Base-by-base conservation (phyloP, 2,113 vertebrate species). In the Neomonachus schauinslandi region DNA sequence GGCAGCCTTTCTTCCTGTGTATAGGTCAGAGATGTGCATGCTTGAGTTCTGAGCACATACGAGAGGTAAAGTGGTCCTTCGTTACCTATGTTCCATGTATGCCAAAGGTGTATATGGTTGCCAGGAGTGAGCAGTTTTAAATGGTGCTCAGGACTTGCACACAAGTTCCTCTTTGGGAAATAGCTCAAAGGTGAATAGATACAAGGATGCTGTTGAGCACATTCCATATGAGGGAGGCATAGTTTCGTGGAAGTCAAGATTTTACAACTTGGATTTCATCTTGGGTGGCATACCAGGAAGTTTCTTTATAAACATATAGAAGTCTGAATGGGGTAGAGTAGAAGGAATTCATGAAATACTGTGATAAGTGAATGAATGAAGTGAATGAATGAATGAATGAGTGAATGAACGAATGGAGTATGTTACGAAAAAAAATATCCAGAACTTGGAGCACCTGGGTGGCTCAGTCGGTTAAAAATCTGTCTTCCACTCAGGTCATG, bases 121-220 rank as follows among this genome's bases (percentile, higher is more conserved):
- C 21, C 10, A 46, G 31, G 36, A 72, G 10, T 59, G 21, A 28
- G 24, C 8, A 33, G n/a, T 24, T 92, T 69, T 83, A 83, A 51
- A 76, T 11, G 9, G 2, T 46, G 4, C 5, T 19, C n/a, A 53
- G 22, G 4, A 55, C 39, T 4, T 59, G 7, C 2, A 61, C 2
- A 1, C 8, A 33, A 36, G 1, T 28, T 61, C 26, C 28, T 53
- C 28, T 21, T 7, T 36, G 2, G 46, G 51, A 96, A 92, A 77
- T 15, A 51, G 18, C 19, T 84, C 71, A 81, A 24, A 14, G 57
- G 8, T 0, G 5, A 49, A 42, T 8, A 63, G 4, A 5, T 16
- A 2, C 1, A 10, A 76, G 3, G 1, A 19, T 39, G 4, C 10
- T 26, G 72, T 7, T 2, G 4, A 80, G 5, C 0, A 13, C 4